phyloP scores from a whole-genome alignment of 1,140 invertebrate species.

The Cephus cinctus region DNA sequence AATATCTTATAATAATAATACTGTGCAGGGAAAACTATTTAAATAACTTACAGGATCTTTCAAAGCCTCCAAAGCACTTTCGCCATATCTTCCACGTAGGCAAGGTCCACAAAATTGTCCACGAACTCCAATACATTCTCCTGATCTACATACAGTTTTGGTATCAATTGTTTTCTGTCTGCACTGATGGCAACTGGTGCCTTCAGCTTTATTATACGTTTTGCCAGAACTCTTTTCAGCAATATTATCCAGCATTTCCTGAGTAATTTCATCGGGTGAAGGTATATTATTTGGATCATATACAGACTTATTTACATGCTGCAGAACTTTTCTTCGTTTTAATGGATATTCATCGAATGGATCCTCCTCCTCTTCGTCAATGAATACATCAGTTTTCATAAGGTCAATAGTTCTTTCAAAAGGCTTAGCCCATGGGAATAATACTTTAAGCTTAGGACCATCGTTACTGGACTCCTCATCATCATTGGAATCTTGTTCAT shows the following conservation, averaged over 20 bases:
- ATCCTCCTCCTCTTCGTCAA: conserved; percentile 9
- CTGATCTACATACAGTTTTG: conserved; percentile 53
- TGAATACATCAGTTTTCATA: neutral
- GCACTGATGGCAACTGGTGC: conserved; percentile 53
- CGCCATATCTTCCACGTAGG: conserved; percentile 52
- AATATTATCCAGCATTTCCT: conserved; percentile 43
- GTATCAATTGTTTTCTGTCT: conserved; percentile 55
- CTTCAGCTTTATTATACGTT: conserved; percentile 34
- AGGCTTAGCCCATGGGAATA: conserved; percentile 38
- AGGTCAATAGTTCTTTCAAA: conserved; percentile 19
- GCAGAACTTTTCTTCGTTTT: conserved; percentile 7
- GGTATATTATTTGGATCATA: conserved; percentile 29
- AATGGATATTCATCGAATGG: conserved; percentile 29
- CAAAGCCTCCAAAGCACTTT: conserved; percentile 45
- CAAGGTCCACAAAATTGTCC: conserved; percentile 58
- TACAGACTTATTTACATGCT: conserved; percentile 11
- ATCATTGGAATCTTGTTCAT: conserved; percentile 1
- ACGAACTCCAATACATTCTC: conserved; percentile 47
- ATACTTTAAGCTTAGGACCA: conserved; percentile 22
- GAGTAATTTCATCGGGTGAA: conserved; percentile 41
- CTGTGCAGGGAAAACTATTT: neutral
- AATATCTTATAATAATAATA: conserved; percentile 2
- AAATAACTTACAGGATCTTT: conserved; percentile 45
- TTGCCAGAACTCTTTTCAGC: conserved; percentile 31
- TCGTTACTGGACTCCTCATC: conserved; percentile 10